Percentiles rank a stretch among this genome's conserved stretches.
These are phyloP conservation scores for Erythrocercus mccallii DNA, from an alignment of 2,113 vertebrate genomes.

Conservation along the genomic window DNA sequence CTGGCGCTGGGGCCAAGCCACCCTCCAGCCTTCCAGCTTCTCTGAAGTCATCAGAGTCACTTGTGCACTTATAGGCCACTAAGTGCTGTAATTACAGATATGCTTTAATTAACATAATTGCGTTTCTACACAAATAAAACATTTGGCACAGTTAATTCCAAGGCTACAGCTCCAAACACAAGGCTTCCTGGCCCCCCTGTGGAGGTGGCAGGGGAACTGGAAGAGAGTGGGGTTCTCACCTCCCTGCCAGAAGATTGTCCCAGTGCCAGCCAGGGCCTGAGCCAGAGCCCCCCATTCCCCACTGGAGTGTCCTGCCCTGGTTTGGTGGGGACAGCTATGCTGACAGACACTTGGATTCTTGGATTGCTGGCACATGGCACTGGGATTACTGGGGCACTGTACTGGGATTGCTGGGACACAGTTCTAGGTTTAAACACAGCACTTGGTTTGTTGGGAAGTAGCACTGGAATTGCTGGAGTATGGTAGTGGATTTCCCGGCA, in stretches of 20 bases:
- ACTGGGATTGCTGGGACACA: background rate
- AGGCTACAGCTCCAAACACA: background rate
- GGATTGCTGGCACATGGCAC: background rate
- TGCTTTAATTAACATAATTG: conserved; percentile 65
- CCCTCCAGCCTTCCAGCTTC: background rate
- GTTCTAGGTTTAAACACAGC: no score
- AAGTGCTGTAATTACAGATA: conserved; percentile 54
- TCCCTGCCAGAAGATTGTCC: background rate
- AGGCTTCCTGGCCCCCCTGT: background rate
- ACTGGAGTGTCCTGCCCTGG: background rate
- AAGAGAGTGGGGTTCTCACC: background rate
- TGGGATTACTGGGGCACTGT: background rate
- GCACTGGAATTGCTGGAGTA: no score
- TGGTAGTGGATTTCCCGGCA: background rate
- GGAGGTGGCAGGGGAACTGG: background rate
- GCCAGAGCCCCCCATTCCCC: background rate
- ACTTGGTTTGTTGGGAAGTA: no score
- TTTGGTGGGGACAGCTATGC: background rate
- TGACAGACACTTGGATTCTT: background rate
- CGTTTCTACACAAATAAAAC: conserved; percentile 56
- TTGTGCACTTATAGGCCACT: background rate
- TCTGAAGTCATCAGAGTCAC: background rate
- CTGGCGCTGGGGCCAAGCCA: fast-evolving
- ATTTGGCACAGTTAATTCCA: conserved; percentile 14
- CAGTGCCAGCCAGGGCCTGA: background rate